Conservation (phyloP, 92 coral and sea anemone species). For the Hydrozoanthus gracilis region DNA sequence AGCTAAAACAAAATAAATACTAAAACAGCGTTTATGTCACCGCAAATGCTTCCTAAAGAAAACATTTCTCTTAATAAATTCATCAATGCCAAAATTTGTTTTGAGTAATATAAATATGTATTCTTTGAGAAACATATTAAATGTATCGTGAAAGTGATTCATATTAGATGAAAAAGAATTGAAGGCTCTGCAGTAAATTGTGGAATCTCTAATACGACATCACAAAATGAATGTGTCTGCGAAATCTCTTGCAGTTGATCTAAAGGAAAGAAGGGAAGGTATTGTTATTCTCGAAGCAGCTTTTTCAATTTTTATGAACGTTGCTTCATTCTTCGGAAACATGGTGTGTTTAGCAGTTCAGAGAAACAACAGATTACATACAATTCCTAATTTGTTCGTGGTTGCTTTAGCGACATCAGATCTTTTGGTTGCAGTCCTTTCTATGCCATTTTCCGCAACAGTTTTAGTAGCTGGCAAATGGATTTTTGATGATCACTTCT, state of each 20-base stretch:
- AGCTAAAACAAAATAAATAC: too few species aligned
- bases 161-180: background rate
- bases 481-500: slow-evolving; percentile 26
- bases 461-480: slow-evolving; percentile 13
- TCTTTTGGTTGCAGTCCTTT: slow-evolving; percentile 6
- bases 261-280: slow-evolving; percentile 11
- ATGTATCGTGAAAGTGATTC: background rate
- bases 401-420: slow-evolving; percentile 38
- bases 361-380: slow-evolving; percentile 27
- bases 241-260: background rate
- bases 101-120: background rate
- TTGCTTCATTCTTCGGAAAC: slow-evolving; percentile 21
- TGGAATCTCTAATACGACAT: background rate
- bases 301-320: background rate
- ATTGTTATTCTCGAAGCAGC: slow-evolving; percentile 11
- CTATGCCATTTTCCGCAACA: slow-evolving; percentile 37
- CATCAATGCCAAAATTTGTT: too few species aligned
- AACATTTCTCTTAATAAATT: too few species aligned
- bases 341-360: slow-evolving; percentile 28
- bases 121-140: background rate
- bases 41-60: too few species aligned
- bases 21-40: too few species aligned
- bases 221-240: slow-evolving; percentile 2
- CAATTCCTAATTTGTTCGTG: slow-evolving; percentile 42
- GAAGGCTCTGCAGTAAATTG: background rate